Percentiles rank a stretch among this genome's conserved stretches.
Evolutionary conservation across 2,797 vertebrate genomes (phyloP).

Genomic region (Pseudopleuronectes americanus): DNA sequence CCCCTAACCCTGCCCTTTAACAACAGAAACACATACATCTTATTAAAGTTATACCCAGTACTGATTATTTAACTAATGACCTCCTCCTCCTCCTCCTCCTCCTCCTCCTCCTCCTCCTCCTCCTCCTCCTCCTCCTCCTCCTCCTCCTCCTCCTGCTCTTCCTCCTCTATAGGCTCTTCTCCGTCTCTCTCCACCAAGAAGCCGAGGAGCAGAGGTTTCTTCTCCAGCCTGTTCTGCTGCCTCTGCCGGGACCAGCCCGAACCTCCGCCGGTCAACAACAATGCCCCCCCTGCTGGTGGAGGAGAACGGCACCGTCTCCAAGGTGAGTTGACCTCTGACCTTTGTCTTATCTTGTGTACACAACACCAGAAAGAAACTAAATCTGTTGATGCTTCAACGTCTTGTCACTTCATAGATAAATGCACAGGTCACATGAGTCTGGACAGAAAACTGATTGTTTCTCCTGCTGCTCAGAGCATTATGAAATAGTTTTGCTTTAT

Average conservation of each 20-base stretch:
- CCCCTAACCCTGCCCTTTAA: too few relatives aligned
- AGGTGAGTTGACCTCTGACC: constrained; percentile 80
- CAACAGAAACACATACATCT: too few relatives aligned
- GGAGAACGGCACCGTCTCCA: constrained; percentile 92
- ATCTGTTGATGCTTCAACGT: too few relatives aligned
- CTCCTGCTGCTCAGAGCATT: too few relatives aligned
- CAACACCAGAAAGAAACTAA: background rate
- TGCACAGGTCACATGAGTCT: too few relatives aligned
- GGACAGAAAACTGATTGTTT: too few relatives aligned
- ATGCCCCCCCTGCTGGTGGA: constrained; percentile 93
- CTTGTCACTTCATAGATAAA: too few relatives aligned
- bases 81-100: background rate
- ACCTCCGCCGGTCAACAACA: constrained; percentile 87
- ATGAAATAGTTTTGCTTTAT: background rate
- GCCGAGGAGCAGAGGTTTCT: constrained; percentile 87
- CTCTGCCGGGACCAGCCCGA: constrained; percentile 90
- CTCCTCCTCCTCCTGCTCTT: background rate
- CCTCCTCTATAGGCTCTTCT: constrained; percentile 64
- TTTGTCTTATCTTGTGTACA: constrained; percentile 2
- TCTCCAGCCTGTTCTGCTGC: constrained; percentile 92
- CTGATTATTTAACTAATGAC: too few relatives aligned
- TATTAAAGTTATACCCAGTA: too few relatives aligned
- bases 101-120: background rate
- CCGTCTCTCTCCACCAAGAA: constrained; percentile 86
- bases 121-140: background rate